Conservation (phyloP, 2,113 vertebrate species). For the Corythoichthys intestinalis region DNA sequence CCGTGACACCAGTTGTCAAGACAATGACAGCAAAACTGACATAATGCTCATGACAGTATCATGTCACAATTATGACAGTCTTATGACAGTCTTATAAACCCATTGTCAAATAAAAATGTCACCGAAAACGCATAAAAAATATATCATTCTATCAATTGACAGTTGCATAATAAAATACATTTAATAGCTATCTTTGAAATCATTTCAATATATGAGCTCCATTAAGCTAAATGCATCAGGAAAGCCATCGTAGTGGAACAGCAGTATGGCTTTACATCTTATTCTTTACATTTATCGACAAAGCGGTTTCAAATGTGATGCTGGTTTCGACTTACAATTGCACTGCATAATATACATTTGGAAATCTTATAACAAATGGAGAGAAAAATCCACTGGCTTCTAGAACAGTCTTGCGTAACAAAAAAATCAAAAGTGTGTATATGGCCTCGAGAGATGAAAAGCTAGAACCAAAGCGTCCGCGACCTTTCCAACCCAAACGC, state of each 20-base stretch:
- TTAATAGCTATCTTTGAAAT: background rate
- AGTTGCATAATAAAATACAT: background rate
- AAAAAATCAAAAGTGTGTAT: slow-evolving; percentile 32
- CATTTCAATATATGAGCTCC: background rate
- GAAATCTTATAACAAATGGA: slow-evolving; percentile 17
- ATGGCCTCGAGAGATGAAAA: slow-evolving; percentile 39
- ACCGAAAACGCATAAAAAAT: background rate
- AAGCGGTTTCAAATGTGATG: slow-evolving; percentile 3
- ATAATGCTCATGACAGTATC: too few relatives aligned
- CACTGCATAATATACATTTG: background rate
- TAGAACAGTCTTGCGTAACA: slow-evolving; percentile 5
- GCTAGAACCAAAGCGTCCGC: slow-evolving; percentile 5
- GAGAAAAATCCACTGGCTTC: slow-evolving; percentile 17
- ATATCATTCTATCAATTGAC: background rate
- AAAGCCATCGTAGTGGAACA: background rate
- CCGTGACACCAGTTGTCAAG: too few relatives aligned
- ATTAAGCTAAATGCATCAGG: background rate
- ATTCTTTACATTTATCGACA: slow-evolving; percentile 7
- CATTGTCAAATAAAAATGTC: too few relatives aligned
- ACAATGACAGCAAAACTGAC: too few relatives aligned
- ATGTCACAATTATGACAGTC: too few relatives aligned
- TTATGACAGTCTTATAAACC: too few relatives aligned
- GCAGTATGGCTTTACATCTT: slow-evolving; percentile 13
- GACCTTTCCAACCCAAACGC: slow-evolving; percentile 16
- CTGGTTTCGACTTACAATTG: background rate